Evolutionary conservation across 92 coral and sea anemone genomes (phyloP).

Genomic region (Muricea muricata): DNA sequence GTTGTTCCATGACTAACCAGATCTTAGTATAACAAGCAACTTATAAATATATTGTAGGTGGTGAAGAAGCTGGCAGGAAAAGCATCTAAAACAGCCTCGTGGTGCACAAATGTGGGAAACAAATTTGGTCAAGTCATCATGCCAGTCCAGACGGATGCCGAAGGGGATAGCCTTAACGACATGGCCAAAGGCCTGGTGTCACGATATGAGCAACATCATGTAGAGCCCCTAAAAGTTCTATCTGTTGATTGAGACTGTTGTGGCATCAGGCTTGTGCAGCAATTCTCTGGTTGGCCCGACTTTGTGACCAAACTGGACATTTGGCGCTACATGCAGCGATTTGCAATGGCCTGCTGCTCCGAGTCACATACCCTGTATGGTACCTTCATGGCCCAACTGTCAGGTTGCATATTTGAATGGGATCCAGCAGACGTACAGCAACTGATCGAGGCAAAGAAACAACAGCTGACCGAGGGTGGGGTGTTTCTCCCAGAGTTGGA

Average conservation of each 20-base stretch:
- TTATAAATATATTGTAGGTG: neutral
- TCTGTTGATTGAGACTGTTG: too few species aligned
- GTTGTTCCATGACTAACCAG: too few species aligned
- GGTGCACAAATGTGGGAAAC: too few species aligned
- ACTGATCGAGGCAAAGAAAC: neutral
- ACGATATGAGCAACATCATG: too few species aligned
- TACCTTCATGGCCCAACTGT: constrained; percentile 56
- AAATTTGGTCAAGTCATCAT: neutral
- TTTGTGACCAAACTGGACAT: constrained; percentile 23
- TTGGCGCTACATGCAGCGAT: constrained; percentile 57
- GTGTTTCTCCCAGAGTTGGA: neutral
- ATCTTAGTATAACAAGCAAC: neutral
- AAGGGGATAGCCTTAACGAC: neutral
- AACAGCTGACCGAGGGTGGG: neutral
- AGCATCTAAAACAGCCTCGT: neutral
- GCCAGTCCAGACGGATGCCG: neutral
- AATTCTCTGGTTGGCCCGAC: neutral
- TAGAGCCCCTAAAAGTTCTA: too few species aligned
- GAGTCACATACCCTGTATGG: constrained; percentile 62
- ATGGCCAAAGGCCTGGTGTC: neutral
- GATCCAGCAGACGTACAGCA: neutral
- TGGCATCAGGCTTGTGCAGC: too few species aligned
- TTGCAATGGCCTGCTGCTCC: constrained; percentile 59
- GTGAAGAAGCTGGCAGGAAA: neutral
- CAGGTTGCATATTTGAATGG: constrained; percentile 25